Evolutionary conservation across 2,797 vertebrate species (phyloP), one percentile per base, ranked within the genome.

Genomic region (Rhabdophis nuchalis): DNA sequence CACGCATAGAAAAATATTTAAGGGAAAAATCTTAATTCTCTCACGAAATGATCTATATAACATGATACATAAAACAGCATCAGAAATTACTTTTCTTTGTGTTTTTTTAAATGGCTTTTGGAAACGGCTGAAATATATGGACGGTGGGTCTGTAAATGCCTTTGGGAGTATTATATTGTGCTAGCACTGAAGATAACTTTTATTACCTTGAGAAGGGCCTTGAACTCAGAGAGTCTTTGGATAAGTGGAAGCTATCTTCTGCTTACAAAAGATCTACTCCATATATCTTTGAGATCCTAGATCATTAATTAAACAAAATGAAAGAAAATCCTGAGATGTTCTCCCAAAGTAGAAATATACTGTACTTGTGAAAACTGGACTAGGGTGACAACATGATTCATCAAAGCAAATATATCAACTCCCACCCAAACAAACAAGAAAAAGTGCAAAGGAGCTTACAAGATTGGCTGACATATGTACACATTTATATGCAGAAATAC

Each of bases 1-100:
- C 92, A 96, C 95, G 90, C 92, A 93, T 93, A 61, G 64, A 90
- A 90, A 77, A 46, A 90, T 93, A 89, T 95, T 91, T 88, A 94
- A 54, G 93, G 94, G 87, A 96, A 93, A 93, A 91, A 93, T 18
- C 6, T 6, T 18, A 60, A 86, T 86, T 57, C 5, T 68, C 41
- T 29, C 82, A 82, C 57, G 10, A 13, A 14, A 89, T 92, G 61
- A 53, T 90, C 53, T 91, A 72, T 95, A 90, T 89, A 95, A 64
- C 9, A 82, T 90, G 54, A 58, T 8, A 7, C 50, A 95, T 7
- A 5, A 50, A 95, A 64, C 0, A 53, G 85, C 1, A 4, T 1
- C 90, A 9, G 53, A 90, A 41, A 61, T 32, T 86, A 61, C 53
- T 89, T 53, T 53, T 54, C 14, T 64, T 86, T 87, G 86, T 90